Evolutionary conservation across 2,888 invertebrate species (phyloP).

Genomic region (Lottia gigantea): DNA sequence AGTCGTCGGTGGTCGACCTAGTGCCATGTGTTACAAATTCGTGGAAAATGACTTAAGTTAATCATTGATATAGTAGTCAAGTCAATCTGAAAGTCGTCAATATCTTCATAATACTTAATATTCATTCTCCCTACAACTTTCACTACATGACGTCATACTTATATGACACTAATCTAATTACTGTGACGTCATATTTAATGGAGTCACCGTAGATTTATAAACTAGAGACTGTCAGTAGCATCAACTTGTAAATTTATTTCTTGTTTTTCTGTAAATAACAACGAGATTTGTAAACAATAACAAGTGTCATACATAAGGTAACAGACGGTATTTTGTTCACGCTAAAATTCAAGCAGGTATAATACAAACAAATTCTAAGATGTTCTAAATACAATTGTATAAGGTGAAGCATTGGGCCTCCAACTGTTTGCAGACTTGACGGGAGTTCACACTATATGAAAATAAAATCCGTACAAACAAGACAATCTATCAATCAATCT

Average conservation of each 20-base stretch:
- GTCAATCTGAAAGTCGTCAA: conserved; percentile 2
- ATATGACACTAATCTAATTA: conserved; percentile 7
- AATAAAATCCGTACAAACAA: too few relatives aligned
- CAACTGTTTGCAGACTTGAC: too few relatives aligned
- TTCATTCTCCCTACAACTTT: neutral
- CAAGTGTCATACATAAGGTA: neutral
- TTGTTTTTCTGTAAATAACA: neutral
- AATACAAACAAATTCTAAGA: too few relatives aligned
- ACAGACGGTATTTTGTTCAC: neutral
- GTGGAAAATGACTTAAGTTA: too few relatives aligned
- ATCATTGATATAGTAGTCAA: too few relatives aligned
- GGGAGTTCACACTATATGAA: too few relatives aligned
- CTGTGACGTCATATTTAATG: conserved; percentile 5
- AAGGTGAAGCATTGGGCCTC: too few relatives aligned
- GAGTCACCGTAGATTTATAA: neutral
- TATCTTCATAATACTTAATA: neutral
- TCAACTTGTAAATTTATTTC: neutral
- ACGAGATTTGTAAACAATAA: neutral
- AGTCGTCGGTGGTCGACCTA: too few relatives aligned
- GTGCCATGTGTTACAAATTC: too few relatives aligned
- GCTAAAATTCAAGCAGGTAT: too few relatives aligned
- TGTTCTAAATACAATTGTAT: too few relatives aligned
- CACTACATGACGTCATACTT: neutral
- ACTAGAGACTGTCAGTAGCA: conserved; percentile 4
- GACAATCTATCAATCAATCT: too few relatives aligned